Percentiles rank a stretch among this genome's conserved stretches.
phyloP scores from a whole-genome alignment of 2,888 invertebrate species.

The Oeneis ivallda region DNA sequence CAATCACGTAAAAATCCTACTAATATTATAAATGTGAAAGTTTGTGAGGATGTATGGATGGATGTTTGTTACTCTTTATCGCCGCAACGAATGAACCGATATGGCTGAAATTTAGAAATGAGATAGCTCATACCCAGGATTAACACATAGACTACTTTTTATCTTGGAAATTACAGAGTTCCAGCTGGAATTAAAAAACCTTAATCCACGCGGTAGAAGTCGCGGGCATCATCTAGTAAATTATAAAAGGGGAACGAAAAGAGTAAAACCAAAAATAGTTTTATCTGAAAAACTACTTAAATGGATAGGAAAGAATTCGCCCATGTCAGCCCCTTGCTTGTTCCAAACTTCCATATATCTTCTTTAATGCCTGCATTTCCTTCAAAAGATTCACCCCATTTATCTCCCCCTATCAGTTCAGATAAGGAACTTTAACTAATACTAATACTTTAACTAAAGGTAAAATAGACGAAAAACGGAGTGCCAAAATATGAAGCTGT shows the following conservation, averaged over 20 bases:
- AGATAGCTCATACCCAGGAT: too few relatives aligned
- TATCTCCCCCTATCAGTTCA: constrained; percentile 30
- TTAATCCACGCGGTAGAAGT: too few relatives aligned
- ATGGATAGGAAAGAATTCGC: constrained; percentile 9
- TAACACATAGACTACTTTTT: too few relatives aligned
- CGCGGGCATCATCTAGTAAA: too few relatives aligned
- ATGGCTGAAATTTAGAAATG: too few relatives aligned
- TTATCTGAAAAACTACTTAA: constrained; percentile 18
- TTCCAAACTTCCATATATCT: constrained; percentile 31
- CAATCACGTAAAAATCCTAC: too few relatives aligned
- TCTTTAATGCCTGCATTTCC: constrained; percentile 32
- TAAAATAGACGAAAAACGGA: constrained; percentile 29
- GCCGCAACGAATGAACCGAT: too few relatives aligned
- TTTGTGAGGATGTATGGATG: too few relatives aligned
- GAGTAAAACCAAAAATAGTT: constrained; percentile 12
- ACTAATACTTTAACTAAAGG: constrained; percentile 42
- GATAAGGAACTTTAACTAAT: constrained; percentile 25
- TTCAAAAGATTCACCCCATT: constrained; percentile 26
- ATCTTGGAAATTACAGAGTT: too few relatives aligned
- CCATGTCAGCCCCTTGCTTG: constrained; percentile 22
- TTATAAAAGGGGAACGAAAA: neutral
- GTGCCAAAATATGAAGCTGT: neutral
- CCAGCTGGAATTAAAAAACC: too few relatives aligned
- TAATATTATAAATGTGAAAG: too few relatives aligned
- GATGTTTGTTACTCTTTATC: too few relatives aligned